A percentile compares a stretch with the other conserved stretches of the same genome.
phyloP scores from a whole-genome alignment of 2,888 invertebrate genomes.

The Macropis europaea region DNA sequence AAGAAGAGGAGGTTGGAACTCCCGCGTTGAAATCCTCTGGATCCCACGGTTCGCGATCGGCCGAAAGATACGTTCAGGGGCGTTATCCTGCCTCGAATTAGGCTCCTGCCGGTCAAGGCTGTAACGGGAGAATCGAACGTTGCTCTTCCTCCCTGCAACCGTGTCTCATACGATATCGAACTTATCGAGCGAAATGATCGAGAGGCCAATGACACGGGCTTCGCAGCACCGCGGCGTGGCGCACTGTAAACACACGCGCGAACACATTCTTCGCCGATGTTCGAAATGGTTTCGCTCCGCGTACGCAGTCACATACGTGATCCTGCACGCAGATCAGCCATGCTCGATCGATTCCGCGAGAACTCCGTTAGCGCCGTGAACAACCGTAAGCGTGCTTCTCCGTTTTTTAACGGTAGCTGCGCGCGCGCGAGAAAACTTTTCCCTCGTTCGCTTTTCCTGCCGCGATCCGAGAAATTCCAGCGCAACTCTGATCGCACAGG shows the following conservation, averaged over 20 bases:
- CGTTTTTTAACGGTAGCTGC: background rate
- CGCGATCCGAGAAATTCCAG: background rate
- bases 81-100: background rate
- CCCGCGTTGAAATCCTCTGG: background rate
- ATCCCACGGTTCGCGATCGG: conserved; percentile 11
- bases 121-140: conserved; percentile 18
- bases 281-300: background rate
- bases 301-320: conserved; percentile 5
- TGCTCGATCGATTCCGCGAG: conserved; percentile 15
- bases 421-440: background rate
- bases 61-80: conserved; percentile 4
- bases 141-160: background rate
- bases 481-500: background rate
- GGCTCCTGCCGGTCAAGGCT: background rate
- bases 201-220: conserved; percentile 6
- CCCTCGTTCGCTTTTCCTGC: background rate
- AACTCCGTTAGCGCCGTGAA: background rate
- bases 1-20: conserved; percentile 12
- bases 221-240: no score
- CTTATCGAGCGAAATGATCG: conserved; percentile 12
- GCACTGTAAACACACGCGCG: background rate
- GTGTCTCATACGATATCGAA: conserved; percentile 5
- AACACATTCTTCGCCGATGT: background rate
- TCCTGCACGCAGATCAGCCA: background rate
- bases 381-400: background rate